Evolutionary conservation across 2,797 vertebrate genomes (phyloP).

Genomic region (Brachyrhaphis roseni): DNA sequence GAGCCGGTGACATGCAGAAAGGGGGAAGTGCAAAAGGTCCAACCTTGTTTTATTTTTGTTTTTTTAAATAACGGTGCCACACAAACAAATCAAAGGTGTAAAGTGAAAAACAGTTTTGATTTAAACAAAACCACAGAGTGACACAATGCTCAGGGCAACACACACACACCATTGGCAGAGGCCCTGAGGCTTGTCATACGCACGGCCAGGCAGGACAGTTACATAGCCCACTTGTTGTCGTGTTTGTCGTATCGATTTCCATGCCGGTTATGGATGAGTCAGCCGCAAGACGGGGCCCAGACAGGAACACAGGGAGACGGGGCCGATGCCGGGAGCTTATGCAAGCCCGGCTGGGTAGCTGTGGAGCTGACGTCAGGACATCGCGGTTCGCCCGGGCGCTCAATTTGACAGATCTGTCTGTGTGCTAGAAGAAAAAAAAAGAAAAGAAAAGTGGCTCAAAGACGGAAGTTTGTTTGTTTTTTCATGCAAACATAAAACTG

Average conservation of each 20-base stretch:
- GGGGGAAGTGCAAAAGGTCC: no score
- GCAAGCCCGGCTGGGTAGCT: constrained; percentile 64
- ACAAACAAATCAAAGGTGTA: constrained; percentile 29
- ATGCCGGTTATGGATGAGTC: constrained; percentile 75
- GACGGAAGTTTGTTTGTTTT: not conserved
- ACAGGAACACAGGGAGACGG: constrained; percentile 48
- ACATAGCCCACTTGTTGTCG: constrained; percentile 58
- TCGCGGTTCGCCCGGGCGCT: constrained; percentile 35
- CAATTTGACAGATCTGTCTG: constrained; percentile 22
- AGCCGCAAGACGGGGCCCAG: constrained; percentile 63
- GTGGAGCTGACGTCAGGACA: constrained; percentile 65
- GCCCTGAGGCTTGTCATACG: constrained; percentile 20
- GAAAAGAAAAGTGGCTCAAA: not conserved
- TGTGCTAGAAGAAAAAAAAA: not conserved
- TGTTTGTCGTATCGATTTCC: constrained; percentile 74
- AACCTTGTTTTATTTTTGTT: no score
- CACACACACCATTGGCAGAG: constrained; percentile 11
- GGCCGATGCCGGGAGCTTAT: constrained; percentile 58
- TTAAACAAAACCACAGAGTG: constrained; percentile 12
- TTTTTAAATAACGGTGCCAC: not conserved
- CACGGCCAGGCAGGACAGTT: constrained; percentile 43
- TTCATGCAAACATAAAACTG: not conserved
- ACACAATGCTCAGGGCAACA: constrained; percentile 9
- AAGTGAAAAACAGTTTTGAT: constrained; percentile 6
- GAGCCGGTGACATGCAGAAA: constrained; percentile 20